These are phyloP conservation scores for Aphodius sticticus DNA, from an alignment of 2,888 invertebrate genomes.

Conservation along the genomic window DNA sequence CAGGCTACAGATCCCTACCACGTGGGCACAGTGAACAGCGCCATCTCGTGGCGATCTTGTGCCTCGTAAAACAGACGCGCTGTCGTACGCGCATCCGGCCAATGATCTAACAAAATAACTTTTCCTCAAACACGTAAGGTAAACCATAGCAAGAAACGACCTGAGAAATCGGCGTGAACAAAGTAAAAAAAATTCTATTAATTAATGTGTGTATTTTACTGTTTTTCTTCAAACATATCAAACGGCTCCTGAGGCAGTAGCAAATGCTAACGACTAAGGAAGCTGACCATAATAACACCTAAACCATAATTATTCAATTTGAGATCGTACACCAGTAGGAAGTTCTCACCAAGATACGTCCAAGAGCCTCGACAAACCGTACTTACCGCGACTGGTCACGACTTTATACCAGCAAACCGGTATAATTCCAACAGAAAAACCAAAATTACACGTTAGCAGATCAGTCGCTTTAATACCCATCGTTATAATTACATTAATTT, in stretches of 20 bases:
- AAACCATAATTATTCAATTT: conserved; percentile 4
- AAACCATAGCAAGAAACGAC: no score
- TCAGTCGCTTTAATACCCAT: neutral
- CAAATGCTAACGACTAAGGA: neutral
- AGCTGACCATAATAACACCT: neutral
- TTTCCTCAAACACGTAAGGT: no score
- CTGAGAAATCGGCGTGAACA: no score
- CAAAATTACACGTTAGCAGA: neutral
- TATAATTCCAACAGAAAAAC: neutral
- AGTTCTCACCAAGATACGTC: neutral
- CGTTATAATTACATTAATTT: neutral
- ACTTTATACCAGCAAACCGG: neutral
- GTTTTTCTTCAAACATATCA: neutral
- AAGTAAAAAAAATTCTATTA: neutral
- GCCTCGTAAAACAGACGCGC: no score
- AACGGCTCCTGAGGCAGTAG: neutral
- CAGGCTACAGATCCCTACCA: no score
- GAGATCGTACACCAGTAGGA: neutral
- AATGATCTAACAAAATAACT: no score
- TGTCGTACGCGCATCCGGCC: no score
- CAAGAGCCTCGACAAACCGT: neutral
- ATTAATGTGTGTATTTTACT: neutral
- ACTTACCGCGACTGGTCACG: neutral
- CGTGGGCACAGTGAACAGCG: no score
- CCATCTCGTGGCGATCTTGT: no score